Base-by-base conservation (phyloP, 1,140 invertebrate species). In the Drosophila kohkoa region DNA sequence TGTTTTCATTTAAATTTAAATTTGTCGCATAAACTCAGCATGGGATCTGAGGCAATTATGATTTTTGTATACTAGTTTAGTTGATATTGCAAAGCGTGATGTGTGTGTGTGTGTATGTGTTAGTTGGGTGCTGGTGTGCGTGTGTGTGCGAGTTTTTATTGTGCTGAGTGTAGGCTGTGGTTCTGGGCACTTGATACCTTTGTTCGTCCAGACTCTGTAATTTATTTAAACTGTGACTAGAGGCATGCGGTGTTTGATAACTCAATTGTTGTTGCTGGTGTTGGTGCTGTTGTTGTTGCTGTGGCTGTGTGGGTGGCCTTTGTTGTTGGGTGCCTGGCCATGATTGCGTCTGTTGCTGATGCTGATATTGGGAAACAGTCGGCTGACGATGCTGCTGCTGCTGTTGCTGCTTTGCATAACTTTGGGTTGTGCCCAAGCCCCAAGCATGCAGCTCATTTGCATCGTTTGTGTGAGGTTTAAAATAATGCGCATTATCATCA, bases 371-470 rank as follows among this genome's bases (percentile, higher is more conserved):
- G 0, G 55, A 10, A 16, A 16, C 13, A 3, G 41, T 20, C 57
- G 57, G 41, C n/a, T 5, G 54, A 25, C 20, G 20, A 25, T 2
- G 10, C 10, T 79, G 64, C 6, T 68, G 67, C 7, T 59, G 74
- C 41, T 54, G 65, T 5, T 68, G 20, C 32, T 57, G 74, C 5
- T 80, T 73, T 16, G 35, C 45, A 25, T 72, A 71, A 1, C 43
- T 48, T 51, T 81, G 85, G 60, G 88, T 89, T 3, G 86, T 88
- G 35, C 93, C 94, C 69, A 94, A 90, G 54, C 94, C 94, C 94
- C 94, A 95, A 30, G 93, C 82, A 69, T 94, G 93, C 64, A 95
- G 93, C 59, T 94, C 94, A 70, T 94, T 94, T 3, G 92, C 93
- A 74, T 94, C 94, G 46, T 93, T 92, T 1, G 93, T 92, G 41